A percentile compares a stretch with the other conserved stretches of the same genome.
These are phyloP conservation scores for Lepidurus packardi DNA, from an alignment of 1,140 invertebrate species.

Conservation along the genomic window DNA sequence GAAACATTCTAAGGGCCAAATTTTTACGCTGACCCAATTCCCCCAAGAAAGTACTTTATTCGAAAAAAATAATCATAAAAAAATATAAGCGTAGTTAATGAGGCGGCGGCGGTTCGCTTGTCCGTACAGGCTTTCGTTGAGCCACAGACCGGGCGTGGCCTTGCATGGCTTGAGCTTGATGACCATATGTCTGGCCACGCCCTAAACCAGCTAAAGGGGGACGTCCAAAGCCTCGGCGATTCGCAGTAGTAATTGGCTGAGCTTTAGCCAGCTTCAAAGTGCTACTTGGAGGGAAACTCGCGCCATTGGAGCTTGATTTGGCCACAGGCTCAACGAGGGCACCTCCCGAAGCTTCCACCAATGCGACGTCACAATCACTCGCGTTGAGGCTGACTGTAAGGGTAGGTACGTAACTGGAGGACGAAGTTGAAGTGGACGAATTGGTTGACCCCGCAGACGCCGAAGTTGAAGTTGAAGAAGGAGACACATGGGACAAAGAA, in stretches of 20 bases:
- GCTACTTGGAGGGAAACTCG: not conserved
- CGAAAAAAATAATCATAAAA: not conserved
- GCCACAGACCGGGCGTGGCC: conserved; percentile 1
- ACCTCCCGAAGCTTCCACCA: not conserved
- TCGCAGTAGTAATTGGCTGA: not conserved
- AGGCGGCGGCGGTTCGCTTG: not conserved
- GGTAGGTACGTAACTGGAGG: not conserved
- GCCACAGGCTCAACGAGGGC: not conserved
- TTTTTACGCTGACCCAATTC: not conserved
- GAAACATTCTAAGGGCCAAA: not conserved
- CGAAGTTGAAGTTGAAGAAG: not conserved
- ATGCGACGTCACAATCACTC: not conserved
- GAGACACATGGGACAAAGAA: not conserved
- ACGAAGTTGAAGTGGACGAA: not conserved
- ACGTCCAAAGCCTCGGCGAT: not conserved
- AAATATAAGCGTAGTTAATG: not conserved
- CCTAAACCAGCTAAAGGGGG: not conserved
- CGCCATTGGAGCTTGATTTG: not conserved
- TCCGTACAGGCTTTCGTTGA: not conserved
- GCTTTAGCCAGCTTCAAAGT: not conserved
- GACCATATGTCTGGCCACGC: conserved; percentile 4
- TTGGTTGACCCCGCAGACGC: not conserved
- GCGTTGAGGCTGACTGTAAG: not conserved
- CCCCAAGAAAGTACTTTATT: not conserved
- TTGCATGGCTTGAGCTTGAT: not conserved